Evolutionary conservation across 1,140 invertebrate genomes (phyloP).

Genomic region (Teleogryllus occipitalis): DNA sequence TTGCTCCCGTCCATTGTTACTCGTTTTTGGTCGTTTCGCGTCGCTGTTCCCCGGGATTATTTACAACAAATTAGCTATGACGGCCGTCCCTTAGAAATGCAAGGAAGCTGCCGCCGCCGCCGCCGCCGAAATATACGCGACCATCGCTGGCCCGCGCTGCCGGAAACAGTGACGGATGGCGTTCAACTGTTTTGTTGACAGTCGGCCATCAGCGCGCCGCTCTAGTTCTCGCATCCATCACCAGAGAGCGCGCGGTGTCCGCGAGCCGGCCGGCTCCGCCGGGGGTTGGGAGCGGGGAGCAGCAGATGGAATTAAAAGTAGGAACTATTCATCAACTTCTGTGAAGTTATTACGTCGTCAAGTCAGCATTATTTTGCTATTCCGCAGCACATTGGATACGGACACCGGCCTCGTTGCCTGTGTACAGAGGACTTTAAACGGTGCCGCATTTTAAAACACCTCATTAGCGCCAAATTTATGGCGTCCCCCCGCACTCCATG

Average conservation of each 20-base stretch:
- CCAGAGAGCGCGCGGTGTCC: not conserved
- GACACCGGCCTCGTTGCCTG: not conserved
- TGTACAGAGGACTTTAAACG: not conserved
- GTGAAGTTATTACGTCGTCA: not conserved
- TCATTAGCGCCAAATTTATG: not conserved
- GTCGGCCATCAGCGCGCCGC: constrained; percentile 7
- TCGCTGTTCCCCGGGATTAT: constrained; percentile 8
- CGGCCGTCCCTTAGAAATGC: constrained; percentile 2
- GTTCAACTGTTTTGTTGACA: constrained; percentile 18
- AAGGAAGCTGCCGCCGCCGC: not conserved
- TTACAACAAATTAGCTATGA: constrained; percentile 18
- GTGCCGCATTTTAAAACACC: not conserved
- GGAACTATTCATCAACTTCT: not conserved
- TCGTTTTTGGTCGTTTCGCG: not conserved
- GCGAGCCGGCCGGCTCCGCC: too few relatives aligned
- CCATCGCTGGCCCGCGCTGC: not conserved
- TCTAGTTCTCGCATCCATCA: constrained; percentile 17
- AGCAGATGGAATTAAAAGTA: not conserved
- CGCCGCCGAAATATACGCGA: not conserved
- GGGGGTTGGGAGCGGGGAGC: not conserved
- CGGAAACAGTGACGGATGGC: constrained; percentile 14
- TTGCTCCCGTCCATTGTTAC: constrained; percentile 6
- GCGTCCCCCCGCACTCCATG: not conserved
- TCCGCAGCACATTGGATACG: not conserved
- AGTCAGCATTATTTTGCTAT: not conserved